A percentile compares a stretch with the other conserved stretches of the same genome.
phyloP scores from a whole-genome alignment of 2,888 invertebrate genomes.

The Cyclophora albipunctata region DNA sequence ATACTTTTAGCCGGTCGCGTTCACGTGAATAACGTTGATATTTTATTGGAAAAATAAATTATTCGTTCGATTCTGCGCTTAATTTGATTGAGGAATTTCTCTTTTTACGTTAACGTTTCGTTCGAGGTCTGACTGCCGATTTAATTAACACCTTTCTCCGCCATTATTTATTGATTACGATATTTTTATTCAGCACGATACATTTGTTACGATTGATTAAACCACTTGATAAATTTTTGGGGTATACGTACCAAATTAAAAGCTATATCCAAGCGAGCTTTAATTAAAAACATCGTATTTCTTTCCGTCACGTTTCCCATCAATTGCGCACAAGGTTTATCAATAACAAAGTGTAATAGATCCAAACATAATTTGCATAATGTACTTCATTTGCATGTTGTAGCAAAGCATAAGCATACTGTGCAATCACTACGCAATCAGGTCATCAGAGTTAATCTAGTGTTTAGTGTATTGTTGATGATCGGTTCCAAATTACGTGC shows the following conservation, averaged over 20 bases:
- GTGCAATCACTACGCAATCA: not conserved
- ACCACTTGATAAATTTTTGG: not conserved
- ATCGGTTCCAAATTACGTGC: not conserved
- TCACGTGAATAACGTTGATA: slow-evolving; percentile 25
- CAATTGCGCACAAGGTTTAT: no score
- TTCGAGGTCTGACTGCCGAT: slow-evolving; percentile 9
- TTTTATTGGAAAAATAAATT: slow-evolving; percentile 36
- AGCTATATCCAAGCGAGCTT: no score
- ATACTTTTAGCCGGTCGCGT: slow-evolving; percentile 29
- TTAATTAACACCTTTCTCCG: slow-evolving; percentile 16
- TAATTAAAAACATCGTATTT: no score
- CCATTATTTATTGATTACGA: slow-evolving; percentile 8
- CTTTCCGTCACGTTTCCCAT: no score
- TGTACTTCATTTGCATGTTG: no score
- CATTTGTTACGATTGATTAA: slow-evolving; percentile 2
- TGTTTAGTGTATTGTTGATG: not conserved
- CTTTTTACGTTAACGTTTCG: slow-evolving; percentile 19
- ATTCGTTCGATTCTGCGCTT: slow-evolving; percentile 30
- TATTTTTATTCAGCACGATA: slow-evolving; percentile 3
- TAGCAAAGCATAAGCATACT: no score
- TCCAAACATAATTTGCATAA: no score
- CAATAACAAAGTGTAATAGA: no score
- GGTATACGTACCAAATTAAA: no score
- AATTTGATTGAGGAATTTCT: slow-evolving; percentile 33
- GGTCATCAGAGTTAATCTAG: not conserved